Evolutionary conservation across 1,140 invertebrate genomes (phyloP).

Genomic region (Phymastichus coffea): DNA sequence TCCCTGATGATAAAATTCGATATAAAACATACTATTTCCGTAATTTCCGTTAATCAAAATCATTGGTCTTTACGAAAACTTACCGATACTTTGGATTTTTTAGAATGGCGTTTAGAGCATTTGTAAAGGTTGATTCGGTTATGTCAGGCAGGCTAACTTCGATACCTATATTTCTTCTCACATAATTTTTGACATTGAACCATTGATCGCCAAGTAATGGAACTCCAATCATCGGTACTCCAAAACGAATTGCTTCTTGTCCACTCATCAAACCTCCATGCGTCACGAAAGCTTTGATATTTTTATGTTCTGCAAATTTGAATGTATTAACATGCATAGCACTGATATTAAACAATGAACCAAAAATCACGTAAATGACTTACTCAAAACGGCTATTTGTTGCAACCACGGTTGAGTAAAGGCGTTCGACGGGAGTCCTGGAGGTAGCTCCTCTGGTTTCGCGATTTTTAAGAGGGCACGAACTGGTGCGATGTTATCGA

Average conservation of each 20-base stretch:
- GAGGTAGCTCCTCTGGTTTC: constrained; percentile 36
- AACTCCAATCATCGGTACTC: constrained; percentile 68
- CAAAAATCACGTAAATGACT: no score
- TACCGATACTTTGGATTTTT: constrained; percentile 35
- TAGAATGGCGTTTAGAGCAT: constrained; percentile 39
- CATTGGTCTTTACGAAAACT: neutral
- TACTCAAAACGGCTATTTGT: constrained; percentile 56
- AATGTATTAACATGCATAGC: constrained; percentile 50
- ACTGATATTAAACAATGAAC: constrained; percentile 57
- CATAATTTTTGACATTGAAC: constrained; percentile 50
- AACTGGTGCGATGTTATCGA: constrained; percentile 37
- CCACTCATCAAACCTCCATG: constrained; percentile 72
- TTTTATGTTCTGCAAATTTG: constrained; percentile 62
- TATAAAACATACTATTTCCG: neutral
- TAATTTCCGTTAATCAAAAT: neutral
- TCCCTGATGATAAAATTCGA: neutral
- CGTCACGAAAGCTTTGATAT: constrained; percentile 67
- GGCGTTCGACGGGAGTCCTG: constrained; percentile 61
- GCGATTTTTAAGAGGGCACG: constrained; percentile 41
- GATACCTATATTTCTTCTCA: constrained; percentile 31
- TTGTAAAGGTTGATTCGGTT: constrained; percentile 38
- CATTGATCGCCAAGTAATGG: constrained; percentile 71
- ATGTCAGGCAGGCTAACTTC: constrained; percentile 45
- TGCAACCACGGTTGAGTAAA: constrained; percentile 65
- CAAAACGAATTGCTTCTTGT: constrained; percentile 69